Conservation (phyloP, 1,140 invertebrate genomes). For the Triops cancriformis region DNA sequence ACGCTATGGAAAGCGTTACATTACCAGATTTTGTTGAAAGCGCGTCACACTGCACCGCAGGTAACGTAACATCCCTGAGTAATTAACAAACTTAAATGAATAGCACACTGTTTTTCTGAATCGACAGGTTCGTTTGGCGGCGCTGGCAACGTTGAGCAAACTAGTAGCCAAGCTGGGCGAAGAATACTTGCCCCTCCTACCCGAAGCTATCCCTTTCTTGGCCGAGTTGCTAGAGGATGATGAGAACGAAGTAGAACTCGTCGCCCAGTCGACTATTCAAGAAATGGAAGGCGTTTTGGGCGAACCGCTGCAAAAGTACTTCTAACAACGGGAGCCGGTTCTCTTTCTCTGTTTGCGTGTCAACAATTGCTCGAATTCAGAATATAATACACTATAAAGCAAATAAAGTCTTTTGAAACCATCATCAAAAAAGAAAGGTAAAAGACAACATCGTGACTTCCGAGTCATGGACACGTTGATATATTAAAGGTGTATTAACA, state of each 20-base stretch:
- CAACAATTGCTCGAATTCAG: no score
- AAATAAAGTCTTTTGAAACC: no score
- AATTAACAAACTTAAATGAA: conserved; percentile 16
- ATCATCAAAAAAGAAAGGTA: no score
- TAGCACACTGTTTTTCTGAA: background rate
- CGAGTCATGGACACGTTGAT: no score
- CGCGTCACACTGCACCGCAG: conserved; percentile 57
- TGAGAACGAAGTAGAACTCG: conserved; percentile 62
- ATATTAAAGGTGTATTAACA: no score
- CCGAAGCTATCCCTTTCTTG: conserved; percentile 73
- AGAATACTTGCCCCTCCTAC: conserved; percentile 66
- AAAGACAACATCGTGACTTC: no score
- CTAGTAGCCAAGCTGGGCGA: conserved; percentile 62
- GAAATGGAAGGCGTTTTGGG: conserved; percentile 71
- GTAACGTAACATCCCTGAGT: conserved; percentile 34
- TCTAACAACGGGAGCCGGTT: conserved; percentile 34
- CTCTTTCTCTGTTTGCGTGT: no score
- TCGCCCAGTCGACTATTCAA: conserved; percentile 60
- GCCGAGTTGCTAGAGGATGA: conserved; percentile 77
- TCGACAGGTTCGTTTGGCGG: conserved; percentile 41
- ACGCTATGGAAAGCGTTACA: conserved; percentile 78
- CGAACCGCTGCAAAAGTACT: conserved; percentile 59
- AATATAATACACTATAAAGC: no score
- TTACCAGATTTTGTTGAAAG: conserved; percentile 81
- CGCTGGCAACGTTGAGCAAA: conserved; percentile 55